phyloP scores from a whole-genome alignment of 2,113 vertebrate genomes.

The Perognathus longimembris region DNA sequence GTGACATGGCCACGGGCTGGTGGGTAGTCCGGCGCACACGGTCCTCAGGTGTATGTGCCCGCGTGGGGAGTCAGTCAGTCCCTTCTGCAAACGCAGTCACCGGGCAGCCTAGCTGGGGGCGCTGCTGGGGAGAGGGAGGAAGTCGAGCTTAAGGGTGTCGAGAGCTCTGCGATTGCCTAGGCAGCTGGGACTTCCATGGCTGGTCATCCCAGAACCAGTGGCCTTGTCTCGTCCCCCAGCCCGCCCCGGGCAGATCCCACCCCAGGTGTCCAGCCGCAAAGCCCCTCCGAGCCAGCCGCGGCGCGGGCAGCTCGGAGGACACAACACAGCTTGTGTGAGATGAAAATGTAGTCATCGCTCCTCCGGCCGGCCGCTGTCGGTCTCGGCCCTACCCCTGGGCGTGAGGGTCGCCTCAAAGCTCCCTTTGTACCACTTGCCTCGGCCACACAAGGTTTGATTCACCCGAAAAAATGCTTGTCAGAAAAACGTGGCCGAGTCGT shows the following conservation, averaged over 20 bases:
- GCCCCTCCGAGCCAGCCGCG: background rate
- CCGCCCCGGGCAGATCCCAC: background rate
- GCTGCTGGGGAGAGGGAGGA: background rate
- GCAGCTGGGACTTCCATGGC: background rate
- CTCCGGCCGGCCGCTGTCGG: background rate
- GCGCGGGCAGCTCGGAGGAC: background rate
- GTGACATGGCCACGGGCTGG: background rate
- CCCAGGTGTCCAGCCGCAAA: background rate
- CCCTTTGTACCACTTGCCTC: constrained; percentile 80
- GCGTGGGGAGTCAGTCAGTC: too few species aligned
- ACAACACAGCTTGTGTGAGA: constrained; percentile 54
- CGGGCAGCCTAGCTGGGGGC: background rate
- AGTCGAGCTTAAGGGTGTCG: background rate
- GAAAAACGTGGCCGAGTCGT: constrained; percentile 59
- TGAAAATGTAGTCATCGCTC: constrained; percentile 37
- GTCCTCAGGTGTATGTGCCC: background rate
- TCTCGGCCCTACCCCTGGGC: constrained; percentile 63
- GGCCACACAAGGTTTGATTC: constrained; percentile 84
- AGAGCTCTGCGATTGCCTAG: background rate
- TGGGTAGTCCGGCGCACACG: fast-evolving
- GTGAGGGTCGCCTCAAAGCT: constrained; percentile 80
- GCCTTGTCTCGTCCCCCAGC: too few species aligned
- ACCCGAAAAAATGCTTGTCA: constrained; percentile 84
- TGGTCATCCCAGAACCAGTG: background rate
- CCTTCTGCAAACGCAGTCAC: background rate